phyloP scores from a whole-genome alignment of 2,888 invertebrate species.

The Protophormia terraenovae region DNA sequence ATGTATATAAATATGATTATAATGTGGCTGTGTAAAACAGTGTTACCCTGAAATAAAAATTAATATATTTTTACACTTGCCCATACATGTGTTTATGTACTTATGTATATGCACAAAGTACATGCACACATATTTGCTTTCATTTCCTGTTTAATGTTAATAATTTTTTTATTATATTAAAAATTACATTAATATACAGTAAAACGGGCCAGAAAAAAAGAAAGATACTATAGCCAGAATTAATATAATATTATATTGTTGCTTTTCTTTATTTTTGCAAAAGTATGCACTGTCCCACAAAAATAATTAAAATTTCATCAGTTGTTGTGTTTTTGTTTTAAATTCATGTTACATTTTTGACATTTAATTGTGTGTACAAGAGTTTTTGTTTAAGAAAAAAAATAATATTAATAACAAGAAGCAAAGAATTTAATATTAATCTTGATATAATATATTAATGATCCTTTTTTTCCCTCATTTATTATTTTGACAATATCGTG shows the following conservation, averaged over 20 bases:
- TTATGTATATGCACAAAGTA: not conserved
- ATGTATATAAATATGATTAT: not conserved
- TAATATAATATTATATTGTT: conserved; percentile 1
- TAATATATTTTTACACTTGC: not conserved
- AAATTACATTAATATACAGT: not conserved
- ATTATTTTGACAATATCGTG: not conserved
- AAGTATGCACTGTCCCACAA: not conserved
- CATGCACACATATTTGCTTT: not conserved
- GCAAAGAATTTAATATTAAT: conserved; percentile 15
- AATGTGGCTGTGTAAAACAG: not conserved
- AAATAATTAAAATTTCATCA: conserved; percentile 23
- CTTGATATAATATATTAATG: conserved; percentile 12
- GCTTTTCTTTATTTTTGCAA: not conserved
- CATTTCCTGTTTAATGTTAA: conserved; percentile 20
- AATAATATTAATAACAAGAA: not conserved
- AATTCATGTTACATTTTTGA: conserved; percentile 1
- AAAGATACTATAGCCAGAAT: not conserved
- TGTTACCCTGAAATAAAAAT: not conserved
- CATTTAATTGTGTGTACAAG: conserved; percentile 19
- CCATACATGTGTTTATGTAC: not conserved
- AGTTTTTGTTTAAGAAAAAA: not conserved
- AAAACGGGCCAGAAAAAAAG: too few species aligned
- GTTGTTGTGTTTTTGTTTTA: not conserved
- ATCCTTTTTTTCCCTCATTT: not conserved
- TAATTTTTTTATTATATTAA: not conserved